Conservation (phyloP, 2,888 invertebrate genomes). For the Idaea aversata region DNA sequence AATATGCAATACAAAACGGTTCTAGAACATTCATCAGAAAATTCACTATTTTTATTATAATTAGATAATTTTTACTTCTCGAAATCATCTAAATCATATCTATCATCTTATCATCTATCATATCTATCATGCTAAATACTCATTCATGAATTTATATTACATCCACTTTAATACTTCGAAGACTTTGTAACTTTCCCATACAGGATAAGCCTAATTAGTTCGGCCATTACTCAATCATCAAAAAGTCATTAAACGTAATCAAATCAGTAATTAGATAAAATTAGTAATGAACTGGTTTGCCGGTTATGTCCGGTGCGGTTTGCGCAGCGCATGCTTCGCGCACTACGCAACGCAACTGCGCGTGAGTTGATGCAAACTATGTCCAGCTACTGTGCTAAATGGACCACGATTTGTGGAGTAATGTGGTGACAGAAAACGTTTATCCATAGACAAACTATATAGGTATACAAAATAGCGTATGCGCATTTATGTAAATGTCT, state of each 20-base stretch:
- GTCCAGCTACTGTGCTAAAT: background rate
- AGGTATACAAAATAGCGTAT: background rate
- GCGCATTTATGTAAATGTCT: too few species aligned
- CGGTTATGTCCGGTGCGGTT: background rate
- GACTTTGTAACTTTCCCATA: background rate
- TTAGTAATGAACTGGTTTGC: background rate
- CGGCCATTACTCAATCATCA: conserved; percentile 1
- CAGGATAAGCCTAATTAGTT: background rate
- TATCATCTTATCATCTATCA: too few species aligned
- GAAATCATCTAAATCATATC: too few species aligned
- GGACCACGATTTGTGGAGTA: background rate
- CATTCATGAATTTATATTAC: background rate
- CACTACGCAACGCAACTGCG: background rate
- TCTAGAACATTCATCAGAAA: too few species aligned
- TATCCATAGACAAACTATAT: background rate
- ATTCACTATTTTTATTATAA: too few species aligned
- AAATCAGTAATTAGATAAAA: background rate
- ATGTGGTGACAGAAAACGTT: background rate
- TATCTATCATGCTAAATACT: background rate
- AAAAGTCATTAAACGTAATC: background rate
- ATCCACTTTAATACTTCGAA: background rate
- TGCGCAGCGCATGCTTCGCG: background rate
- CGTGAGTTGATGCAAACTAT: background rate
- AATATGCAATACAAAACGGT: too few species aligned
- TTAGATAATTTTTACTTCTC: too few species aligned